phyloP scores from a whole-genome alignment of 92 coral and sea anemone species.

The Palythoa caribaeorum region DNA sequence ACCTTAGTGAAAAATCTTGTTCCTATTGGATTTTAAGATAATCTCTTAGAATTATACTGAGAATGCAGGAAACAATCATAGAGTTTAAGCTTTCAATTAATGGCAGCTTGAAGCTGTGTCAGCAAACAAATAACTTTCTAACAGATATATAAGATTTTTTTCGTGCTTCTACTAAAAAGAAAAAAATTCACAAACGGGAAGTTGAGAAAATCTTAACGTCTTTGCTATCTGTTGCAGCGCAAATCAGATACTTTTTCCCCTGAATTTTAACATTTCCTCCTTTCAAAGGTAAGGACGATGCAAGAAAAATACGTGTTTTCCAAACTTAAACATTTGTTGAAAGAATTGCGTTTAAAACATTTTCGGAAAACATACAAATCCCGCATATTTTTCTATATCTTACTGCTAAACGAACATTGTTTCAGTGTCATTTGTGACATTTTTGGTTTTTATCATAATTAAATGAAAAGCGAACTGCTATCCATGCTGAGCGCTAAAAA shows the following conservation, averaged over 20 bases:
- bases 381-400: not conserved
- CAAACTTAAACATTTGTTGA: not conserved
- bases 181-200: not conserved
- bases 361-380: not conserved
- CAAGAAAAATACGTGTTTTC: not conserved
- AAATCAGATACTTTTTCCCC: too few relatives aligned
- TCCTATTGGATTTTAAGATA: not conserved
- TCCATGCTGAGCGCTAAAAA: slow-evolving; percentile 4
- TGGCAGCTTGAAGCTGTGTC: not conserved
- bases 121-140: not conserved
- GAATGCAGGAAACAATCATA: not conserved
- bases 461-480: slow-evolving; percentile 31
- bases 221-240: not conserved
- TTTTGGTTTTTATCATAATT: slow-evolving; percentile 7
- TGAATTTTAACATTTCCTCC: too few relatives aligned
- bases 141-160: not conserved
- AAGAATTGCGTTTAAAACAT: not conserved
- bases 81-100: not conserved
- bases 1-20: not conserved
- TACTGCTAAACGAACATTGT: not conserved
- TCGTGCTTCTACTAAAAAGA: not conserved
- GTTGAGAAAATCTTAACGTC: not conserved
- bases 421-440: not conserved
- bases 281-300: too few relatives aligned
- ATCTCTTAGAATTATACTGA: too few relatives aligned